phyloP scores from a whole-genome alignment of 2,797 vertebrate genomes.

The Pyrocephalus nanus region DNA sequence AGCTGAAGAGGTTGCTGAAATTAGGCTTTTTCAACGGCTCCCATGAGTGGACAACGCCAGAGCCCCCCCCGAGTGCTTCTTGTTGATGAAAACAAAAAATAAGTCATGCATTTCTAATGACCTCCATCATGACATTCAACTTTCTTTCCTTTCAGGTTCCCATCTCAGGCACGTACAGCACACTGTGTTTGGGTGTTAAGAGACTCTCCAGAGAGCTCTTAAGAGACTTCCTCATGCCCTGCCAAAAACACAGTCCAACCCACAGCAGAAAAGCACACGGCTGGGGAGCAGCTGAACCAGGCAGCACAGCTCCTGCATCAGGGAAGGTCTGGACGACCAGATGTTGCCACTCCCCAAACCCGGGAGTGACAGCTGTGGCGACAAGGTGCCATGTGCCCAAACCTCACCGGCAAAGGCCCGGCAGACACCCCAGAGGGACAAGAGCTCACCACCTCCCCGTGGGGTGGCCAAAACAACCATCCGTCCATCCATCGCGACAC shows the following conservation, averaged over 20 bases:
- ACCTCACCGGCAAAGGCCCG: not conserved
- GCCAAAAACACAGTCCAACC: not conserved
- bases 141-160: not conserved
- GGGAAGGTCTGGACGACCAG: no score
- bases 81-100: not conserved
- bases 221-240: not conserved
- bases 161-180: fast-evolving
- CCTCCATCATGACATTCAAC: not conserved
- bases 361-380: fast-evolving
- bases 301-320: fast-evolving
- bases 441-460: fast-evolving
- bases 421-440: not conserved
- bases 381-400: not conserved
- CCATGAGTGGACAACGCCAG: not conserved
- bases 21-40: not conserved
- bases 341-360: fast-evolving
- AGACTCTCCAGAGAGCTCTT: not conserved
- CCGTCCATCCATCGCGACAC: not conserved
- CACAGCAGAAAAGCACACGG: fast-evolving
- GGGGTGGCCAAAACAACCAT: not conserved
- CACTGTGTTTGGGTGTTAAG: fast-evolving
- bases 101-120: fast-evolving
- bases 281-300: fast-evolving
- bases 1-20: not conserved
- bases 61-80: not conserved